These are phyloP conservation scores for Lophotriccus pileatus DNA, from an alignment of 2,797 vertebrate species.

Conservation along the genomic window DNA sequence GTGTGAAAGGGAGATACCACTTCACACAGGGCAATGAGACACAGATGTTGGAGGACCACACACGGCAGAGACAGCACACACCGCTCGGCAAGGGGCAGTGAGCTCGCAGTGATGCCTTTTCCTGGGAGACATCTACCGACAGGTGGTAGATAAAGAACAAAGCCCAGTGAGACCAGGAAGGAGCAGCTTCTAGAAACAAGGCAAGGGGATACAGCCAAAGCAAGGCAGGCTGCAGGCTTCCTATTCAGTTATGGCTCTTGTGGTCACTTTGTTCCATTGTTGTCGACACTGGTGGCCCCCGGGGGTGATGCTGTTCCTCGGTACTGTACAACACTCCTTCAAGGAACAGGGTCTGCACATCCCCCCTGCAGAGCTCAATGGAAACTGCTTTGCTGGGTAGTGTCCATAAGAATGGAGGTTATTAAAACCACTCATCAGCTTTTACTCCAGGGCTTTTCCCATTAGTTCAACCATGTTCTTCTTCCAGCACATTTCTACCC, in stretches of 20 bases:
- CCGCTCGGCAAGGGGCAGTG: not conserved
- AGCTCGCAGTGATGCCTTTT: not conserved
- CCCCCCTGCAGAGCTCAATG: not conserved
- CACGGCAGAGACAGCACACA: not conserved
- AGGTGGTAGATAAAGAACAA: not conserved
- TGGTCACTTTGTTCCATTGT: constrained; percentile 24
- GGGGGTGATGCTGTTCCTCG: not conserved
- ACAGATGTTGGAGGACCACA: constrained; percentile 39
- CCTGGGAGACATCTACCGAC: not conserved
- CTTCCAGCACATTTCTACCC: not conserved
- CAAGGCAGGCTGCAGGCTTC: not conserved
- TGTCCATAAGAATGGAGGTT: not conserved
- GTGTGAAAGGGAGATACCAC: not conserved
- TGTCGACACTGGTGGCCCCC: not conserved
- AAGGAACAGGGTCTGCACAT: not conserved
- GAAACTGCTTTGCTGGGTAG: not conserved
- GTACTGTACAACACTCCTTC: not conserved
- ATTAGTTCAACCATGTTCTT: not conserved
- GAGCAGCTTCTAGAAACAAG: not conserved
- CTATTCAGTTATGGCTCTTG: not conserved
- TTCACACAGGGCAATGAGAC: not conserved
- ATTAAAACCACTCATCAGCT: not conserved
- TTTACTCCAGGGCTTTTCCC: not conserved
- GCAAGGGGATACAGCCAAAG: not conserved
- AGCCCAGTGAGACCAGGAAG: not conserved